Conservation (phyloP, 2,113 vertebrate species). For the Zosterops pallidus region DNA sequence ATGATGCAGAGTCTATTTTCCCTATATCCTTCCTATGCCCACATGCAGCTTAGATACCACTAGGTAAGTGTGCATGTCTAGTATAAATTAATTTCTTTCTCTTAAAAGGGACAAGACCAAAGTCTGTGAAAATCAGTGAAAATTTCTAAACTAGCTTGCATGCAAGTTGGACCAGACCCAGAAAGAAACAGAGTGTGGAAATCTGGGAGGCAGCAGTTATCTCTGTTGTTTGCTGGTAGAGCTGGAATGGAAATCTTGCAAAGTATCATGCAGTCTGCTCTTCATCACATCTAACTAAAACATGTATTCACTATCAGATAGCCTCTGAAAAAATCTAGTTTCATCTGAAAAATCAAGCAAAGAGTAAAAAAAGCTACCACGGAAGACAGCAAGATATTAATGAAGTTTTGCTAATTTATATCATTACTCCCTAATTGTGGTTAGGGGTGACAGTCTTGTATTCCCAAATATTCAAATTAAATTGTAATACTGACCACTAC, state of each 20-base stretch:
- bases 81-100: neutral
- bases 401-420: neutral
- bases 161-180: neutral
- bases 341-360: neutral
- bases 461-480: neutral
- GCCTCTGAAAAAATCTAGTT: neutral
- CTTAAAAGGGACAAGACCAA: neutral
- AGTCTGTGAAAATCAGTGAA: neutral
- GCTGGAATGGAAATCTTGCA: neutral
- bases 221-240: neutral
- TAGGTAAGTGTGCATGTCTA: neutral
- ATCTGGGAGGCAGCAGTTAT: neutral
- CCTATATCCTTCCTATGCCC: neutral
- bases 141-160: neutral
- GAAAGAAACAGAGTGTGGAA: neutral
- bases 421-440: neutral
- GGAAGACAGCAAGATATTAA: neutral
- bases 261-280: neutral
- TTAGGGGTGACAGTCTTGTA: neutral
- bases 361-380: neutral
- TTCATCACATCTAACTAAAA: neutral
- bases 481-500: neutral
- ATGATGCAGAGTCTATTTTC: neutral
- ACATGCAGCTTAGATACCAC: neutral
- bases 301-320: neutral